phyloP scores from a whole-genome alignment of 2,888 invertebrate genomes.

The Cosmia pyralina region DNA sequence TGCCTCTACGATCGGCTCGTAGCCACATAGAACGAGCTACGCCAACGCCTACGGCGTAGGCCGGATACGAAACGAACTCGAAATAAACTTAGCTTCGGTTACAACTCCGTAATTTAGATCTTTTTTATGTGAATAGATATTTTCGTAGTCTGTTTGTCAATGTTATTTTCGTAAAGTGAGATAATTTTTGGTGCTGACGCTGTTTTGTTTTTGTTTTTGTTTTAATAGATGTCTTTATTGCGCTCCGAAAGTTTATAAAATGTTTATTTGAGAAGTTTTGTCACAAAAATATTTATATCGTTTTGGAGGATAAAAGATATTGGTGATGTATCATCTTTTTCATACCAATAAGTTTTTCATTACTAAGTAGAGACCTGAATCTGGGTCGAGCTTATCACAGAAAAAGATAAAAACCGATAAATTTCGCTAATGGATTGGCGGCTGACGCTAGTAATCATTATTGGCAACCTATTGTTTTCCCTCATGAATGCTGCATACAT shows the following conservation, averaged over 20 bases:
- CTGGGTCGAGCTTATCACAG: slow-evolving; percentile 12
- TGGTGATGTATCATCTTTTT: slow-evolving; percentile 14
- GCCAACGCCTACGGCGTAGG: slow-evolving; percentile 58
- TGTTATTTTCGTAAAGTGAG: slow-evolving; percentile 48
- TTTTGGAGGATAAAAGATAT: slow-evolving; percentile 24
- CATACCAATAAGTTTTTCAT: too few relatives aligned
- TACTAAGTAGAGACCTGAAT: too few relatives aligned
- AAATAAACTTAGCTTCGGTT: slow-evolving; percentile 41
- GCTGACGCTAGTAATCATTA: slow-evolving; percentile 10
- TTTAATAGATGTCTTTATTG: slow-evolving; percentile 51
- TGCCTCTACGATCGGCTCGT: slow-evolving; percentile 50
- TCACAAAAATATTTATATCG: slow-evolving; percentile 30
- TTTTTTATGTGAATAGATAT: slow-evolving; percentile 52
- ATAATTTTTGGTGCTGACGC: slow-evolving; percentile 43
- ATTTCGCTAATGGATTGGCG: slow-evolving; percentile 36
- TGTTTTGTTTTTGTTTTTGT: slow-evolving; percentile 54
- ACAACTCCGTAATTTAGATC: slow-evolving; percentile 50
- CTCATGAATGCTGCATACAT: slow-evolving; percentile 36
- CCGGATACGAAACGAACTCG: slow-evolving; percentile 54
- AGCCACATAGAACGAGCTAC: slow-evolving; percentile 51
- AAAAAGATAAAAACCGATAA: slow-evolving; percentile 27
- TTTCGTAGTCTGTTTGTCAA: slow-evolving; percentile 51
- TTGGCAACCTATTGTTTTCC: slow-evolving; percentile 30
- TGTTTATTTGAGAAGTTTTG: slow-evolving; percentile 44
- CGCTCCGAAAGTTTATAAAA: slow-evolving; percentile 20